A percentile compares a stretch with the other conserved stretches of the same genome.
phyloP scores from a whole-genome alignment of 1,140 invertebrate species.

The Dinoponera quadriceps region DNA sequence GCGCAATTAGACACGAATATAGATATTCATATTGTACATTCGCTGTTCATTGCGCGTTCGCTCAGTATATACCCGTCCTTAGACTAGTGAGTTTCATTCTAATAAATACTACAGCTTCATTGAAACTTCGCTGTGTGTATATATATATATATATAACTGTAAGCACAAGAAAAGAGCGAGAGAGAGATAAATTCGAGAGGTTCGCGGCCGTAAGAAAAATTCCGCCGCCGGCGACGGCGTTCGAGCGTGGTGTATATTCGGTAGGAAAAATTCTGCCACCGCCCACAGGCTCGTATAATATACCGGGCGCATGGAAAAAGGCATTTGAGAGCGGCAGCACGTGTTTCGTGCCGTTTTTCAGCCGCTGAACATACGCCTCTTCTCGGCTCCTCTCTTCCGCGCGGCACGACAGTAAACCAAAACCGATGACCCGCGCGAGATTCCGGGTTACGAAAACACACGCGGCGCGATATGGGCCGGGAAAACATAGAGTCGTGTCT shows the following conservation, averaged over 20 bases:
- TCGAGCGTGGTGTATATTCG: not conserved
- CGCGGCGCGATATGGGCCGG: conserved; percentile 57
- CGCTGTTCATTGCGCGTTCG: too few species aligned
- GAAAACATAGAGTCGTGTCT: conserved; percentile 64
- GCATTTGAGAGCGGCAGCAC: conserved; percentile 35
- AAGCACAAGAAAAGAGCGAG: not conserved
- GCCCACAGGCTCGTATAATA: conserved; percentile 55
- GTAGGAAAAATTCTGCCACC: conserved; percentile 52
- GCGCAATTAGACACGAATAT: too few species aligned
- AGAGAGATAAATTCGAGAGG: not conserved
- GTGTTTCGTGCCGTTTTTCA: conserved; percentile 56
- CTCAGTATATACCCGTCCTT: too few species aligned
- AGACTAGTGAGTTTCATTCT: too few species aligned
- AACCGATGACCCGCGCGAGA: conserved; percentile 68
- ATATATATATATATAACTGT: too few species aligned
- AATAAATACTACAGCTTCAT: too few species aligned
- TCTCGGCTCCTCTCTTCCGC: conserved; percentile 24
- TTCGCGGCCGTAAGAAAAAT: conserved; percentile 25
- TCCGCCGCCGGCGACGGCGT: not conserved
- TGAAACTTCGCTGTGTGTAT: too few species aligned
- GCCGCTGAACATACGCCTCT: conserved; percentile 50
- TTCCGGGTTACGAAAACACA: conserved; percentile 70
- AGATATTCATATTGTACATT: too few species aligned
- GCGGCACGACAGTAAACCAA: conserved; percentile 55
- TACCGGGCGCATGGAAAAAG: conserved; percentile 2